Evolutionary conservation across 2,113 vertebrate genomes (phyloP).

Genomic region (Dasypus novemcinctus): DNA sequence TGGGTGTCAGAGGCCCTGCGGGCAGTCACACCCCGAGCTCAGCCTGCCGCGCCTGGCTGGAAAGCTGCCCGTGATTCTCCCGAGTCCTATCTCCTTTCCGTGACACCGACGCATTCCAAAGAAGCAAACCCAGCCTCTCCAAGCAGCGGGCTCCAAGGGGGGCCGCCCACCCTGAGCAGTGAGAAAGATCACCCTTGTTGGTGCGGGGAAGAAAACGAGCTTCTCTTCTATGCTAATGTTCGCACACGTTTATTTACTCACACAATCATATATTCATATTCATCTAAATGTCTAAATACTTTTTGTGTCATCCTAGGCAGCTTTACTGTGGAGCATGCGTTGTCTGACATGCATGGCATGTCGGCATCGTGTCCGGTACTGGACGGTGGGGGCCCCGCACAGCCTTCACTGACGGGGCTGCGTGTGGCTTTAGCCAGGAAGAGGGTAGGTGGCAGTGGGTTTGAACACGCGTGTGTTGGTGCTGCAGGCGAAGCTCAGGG

Average conservation of each 20-base stretch:
- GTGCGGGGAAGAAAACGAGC: too few relatives aligned
- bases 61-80: background rate
- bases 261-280: too few relatives aligned
- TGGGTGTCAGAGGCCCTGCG: too few relatives aligned
- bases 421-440: background rate
- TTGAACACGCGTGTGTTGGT: accelerated
- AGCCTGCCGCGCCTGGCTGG: too few relatives aligned
- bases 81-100: too few relatives aligned
- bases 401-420: background rate
- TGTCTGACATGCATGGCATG: background rate
- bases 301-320: background rate
- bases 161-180: too few relatives aligned
- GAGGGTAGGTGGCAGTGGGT: background rate
- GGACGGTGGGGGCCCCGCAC: background rate
- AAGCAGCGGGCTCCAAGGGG: background rate
- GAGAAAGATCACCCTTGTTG: too few relatives aligned
- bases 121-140: background rate
- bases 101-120: too few relatives aligned
- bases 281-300: too few relatives aligned
- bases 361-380: background rate
- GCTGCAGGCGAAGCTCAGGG: background rate
- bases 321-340: background rate
- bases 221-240: background rate
- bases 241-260: too few relatives aligned
- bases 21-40: background rate